Percentiles rank a stretch among this genome's conserved stretches.
Evolutionary conservation across 2,888 invertebrate genomes (phyloP).

Genomic region (Eristalis arbustorum): DNA sequence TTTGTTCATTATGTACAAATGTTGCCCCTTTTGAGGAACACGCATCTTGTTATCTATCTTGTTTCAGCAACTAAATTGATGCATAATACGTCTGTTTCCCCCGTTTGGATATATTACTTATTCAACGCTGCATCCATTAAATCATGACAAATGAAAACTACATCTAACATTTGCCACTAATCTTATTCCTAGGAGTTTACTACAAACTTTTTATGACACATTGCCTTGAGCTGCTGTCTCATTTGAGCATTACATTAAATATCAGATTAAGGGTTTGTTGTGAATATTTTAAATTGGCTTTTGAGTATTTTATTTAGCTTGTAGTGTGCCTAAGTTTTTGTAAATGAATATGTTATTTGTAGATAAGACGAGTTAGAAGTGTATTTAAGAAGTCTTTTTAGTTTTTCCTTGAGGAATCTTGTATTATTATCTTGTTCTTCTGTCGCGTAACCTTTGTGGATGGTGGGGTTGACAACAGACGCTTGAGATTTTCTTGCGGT

Average conservation of each 20-base stretch:
- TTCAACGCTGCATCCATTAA: not conserved
- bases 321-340: not conserved
- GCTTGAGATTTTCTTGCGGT: conserved; percentile 86
- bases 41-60: no score
- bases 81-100: not conserved
- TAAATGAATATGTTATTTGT: not conserved
- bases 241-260: conserved; percentile 1
- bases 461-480: conserved; percentile 84
- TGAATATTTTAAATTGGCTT: conserved; percentile 2
- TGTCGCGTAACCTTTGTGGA: conserved; percentile 91
- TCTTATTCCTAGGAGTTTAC: not conserved
- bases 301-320: not conserved
- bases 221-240: conserved; percentile 16
- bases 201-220: not conserved
- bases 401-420: conserved; percentile 80
- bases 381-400: conserved; percentile 62
- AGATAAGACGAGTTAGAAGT: not conserved
- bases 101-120: not conserved
- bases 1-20: no score
- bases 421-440: conserved; percentile 91
- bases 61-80: not conserved
- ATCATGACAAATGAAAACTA: not conserved
- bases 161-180: not conserved
- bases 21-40: no score
- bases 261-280: not conserved